Evolutionary conservation across 2,113 vertebrate species (phyloP).

Genomic region (Corythoichthys intestinalis): DNA sequence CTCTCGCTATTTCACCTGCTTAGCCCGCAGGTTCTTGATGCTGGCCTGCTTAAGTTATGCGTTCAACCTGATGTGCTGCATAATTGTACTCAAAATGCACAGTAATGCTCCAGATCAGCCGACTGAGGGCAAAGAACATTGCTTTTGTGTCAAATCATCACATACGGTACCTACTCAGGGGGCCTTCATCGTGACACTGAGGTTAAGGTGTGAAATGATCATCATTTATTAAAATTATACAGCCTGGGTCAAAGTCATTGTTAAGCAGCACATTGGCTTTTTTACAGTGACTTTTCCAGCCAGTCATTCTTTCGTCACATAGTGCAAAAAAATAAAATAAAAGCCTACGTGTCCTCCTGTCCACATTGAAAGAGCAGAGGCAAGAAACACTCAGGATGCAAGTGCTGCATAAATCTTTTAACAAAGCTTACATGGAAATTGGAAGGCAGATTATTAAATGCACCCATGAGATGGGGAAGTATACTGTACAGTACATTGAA

Average conservation of each 20-base stretch:
- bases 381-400: slow-evolving; percentile 33
- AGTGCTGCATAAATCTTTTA: slow-evolving; percentile 67
- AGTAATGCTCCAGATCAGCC: slow-evolving; percentile 9
- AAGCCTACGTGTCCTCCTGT: slow-evolving; percentile 10
- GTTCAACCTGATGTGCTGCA: slow-evolving; percentile 13
- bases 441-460: slow-evolving; percentile 68
- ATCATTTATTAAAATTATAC: slow-evolving; percentile 59
- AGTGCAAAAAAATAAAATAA: not conserved
- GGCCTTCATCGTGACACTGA: slow-evolving; percentile 33
- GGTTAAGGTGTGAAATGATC: slow-evolving; percentile 46
- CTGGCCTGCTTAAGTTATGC: slow-evolving; percentile 17
- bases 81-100: slow-evolving; percentile 27
- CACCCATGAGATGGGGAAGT: slow-evolving; percentile 60
- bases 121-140: slow-evolving; percentile 1
- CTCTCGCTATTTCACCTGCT: slow-evolving; percentile 27
- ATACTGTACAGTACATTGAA: slow-evolving; percentile 63
- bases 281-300: slow-evolving; percentile 16
- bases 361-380: slow-evolving; percentile 7
- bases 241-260: slow-evolving; percentile 44
- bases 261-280: slow-evolving; percentile 22
- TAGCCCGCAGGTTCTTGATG: slow-evolving; percentile 15
- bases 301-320: slow-evolving; percentile 21
- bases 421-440: slow-evolving; percentile 65
- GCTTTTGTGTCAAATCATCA: slow-evolving; percentile 24
- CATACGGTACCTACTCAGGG: slow-evolving; percentile 26